A percentile compares a stretch with the other conserved stretches of the same genome.
phyloP scores from a whole-genome alignment of 1,140 invertebrate genomes.

The Stratiolaelaps scimitus region DNA sequence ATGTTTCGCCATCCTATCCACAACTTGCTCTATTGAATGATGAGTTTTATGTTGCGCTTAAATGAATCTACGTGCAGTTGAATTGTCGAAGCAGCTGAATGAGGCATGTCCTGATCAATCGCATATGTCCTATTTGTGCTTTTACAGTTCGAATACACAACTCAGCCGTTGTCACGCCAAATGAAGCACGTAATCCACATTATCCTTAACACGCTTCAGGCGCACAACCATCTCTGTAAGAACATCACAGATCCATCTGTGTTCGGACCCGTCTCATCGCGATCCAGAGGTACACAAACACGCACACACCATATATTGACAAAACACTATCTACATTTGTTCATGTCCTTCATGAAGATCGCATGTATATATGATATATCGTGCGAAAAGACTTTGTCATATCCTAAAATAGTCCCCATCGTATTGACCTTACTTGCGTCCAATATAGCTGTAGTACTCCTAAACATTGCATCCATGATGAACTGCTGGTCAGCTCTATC shows the following conservation, averaged over 20 bases:
- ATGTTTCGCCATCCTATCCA: no score
- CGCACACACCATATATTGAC: no score
- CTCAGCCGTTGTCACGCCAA: slow-evolving; percentile 60
- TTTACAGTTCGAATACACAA: slow-evolving; percentile 74
- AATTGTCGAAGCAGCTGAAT: not conserved
- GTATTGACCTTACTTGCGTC: no score
- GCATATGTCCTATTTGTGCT: slow-evolving; percentile 30
- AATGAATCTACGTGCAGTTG: no score
- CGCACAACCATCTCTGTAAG: slow-evolving; percentile 73
- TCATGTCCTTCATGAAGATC: no score
- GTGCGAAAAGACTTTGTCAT: not conserved
- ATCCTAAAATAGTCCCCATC: not conserved
- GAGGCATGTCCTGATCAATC: slow-evolving; percentile 3
- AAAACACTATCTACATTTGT: no score
- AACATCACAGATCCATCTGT: slow-evolving; percentile 55
- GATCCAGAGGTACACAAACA: slow-evolving; percentile 54
- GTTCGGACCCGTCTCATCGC: slow-evolving; percentile 51
- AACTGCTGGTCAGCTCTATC: no score
- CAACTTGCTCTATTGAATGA: no score
- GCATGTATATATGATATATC: no score
- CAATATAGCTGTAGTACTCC: no score
- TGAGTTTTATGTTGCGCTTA: no score
- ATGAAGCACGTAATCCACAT: slow-evolving; percentile 70
- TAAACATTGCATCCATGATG: no score
- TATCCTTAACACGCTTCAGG: slow-evolving; percentile 81